These are phyloP conservation scores for Xenentodon cancila DNA, from an alignment of 2,797 vertebrate species.

Conservation along the genomic window DNA sequence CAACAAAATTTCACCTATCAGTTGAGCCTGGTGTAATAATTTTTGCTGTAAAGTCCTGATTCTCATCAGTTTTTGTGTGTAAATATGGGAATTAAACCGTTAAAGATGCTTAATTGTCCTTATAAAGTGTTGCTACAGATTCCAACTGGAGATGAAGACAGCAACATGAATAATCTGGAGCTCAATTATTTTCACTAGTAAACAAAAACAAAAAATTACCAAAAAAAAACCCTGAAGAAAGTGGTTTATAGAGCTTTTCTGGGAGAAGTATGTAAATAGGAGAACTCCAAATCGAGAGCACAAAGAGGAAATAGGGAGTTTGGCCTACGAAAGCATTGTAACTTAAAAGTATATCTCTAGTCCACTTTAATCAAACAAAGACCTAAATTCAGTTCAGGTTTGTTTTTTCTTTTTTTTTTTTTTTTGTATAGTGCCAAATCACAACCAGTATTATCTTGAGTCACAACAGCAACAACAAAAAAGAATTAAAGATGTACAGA, in stretches of 20 bases:
- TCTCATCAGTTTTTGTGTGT: not conserved
- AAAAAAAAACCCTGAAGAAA: not conserved
- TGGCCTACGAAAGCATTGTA: not conserved
- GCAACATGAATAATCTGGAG: not conserved
- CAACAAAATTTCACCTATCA: conserved; percentile 16
- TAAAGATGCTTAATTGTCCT: too few relatives aligned
- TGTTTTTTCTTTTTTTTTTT: too few relatives aligned
- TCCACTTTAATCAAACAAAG: not conserved
- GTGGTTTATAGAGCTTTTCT: not conserved
- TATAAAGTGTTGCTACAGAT: too few relatives aligned
- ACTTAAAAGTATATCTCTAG: not conserved
- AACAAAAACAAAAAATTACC: not conserved
- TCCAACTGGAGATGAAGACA: too few relatives aligned
- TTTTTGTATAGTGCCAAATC: too few relatives aligned
- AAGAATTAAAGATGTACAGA: too few relatives aligned
- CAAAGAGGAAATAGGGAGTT: not conserved
- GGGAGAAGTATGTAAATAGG: not conserved
- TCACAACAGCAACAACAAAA: too few relatives aligned
- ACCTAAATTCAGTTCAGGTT: not conserved
- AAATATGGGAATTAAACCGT: not conserved
- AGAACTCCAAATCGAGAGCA: not conserved
- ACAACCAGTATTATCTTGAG: too few relatives aligned
- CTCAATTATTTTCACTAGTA: not conserved
- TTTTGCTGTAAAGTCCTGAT: not conserved
- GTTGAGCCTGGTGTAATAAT: not conserved